Evolutionary conservation across 1,140 invertebrate genomes (phyloP).

Genomic region (Drosophila arawakana): DNA sequence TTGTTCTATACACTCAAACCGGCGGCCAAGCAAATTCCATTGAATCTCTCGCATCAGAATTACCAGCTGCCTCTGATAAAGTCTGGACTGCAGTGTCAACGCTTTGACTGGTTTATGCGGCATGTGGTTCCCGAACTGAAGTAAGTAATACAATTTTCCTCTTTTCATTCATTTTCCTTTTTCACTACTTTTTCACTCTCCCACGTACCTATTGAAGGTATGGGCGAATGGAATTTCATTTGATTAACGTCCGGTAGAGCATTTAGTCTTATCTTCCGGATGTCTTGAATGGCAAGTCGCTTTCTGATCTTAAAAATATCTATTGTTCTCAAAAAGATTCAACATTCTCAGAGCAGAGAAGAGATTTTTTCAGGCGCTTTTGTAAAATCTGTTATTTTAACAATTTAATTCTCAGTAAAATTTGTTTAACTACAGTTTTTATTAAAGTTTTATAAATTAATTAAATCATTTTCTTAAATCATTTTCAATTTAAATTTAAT

Average conservation of each 20-base stretch:
- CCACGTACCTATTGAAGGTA: neutral
- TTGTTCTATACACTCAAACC: constrained; percentile 87
- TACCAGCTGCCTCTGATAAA: constrained; percentile 86
- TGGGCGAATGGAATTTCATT: constrained; percentile 11
- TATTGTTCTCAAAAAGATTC: neutral
- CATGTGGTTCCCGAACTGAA: constrained; percentile 88
- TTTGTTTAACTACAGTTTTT: no score
- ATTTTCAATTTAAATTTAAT: no score
- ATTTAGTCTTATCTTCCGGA: no score
- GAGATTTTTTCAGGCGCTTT: no score
- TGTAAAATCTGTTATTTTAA: no score
- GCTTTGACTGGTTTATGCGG: constrained; percentile 97
- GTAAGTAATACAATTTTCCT: constrained; percentile 51
- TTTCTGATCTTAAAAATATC: neutral
- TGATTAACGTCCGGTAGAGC: neutral
- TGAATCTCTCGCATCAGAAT: constrained; percentile 42
- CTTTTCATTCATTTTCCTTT: no score
- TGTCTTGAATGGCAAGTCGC: neutral
- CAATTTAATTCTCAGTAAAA: no score
- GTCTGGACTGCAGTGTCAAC: constrained; percentile 91
- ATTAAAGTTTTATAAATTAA: no score
- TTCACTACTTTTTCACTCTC: neutral
- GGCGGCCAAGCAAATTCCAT: constrained; percentile 57
- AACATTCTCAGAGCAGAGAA: no score
- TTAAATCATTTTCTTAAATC: no score